These are phyloP conservation scores for Dryocosmus kuriphilus DNA, from an alignment of 2,888 invertebrate species.

Conservation along the genomic window DNA sequence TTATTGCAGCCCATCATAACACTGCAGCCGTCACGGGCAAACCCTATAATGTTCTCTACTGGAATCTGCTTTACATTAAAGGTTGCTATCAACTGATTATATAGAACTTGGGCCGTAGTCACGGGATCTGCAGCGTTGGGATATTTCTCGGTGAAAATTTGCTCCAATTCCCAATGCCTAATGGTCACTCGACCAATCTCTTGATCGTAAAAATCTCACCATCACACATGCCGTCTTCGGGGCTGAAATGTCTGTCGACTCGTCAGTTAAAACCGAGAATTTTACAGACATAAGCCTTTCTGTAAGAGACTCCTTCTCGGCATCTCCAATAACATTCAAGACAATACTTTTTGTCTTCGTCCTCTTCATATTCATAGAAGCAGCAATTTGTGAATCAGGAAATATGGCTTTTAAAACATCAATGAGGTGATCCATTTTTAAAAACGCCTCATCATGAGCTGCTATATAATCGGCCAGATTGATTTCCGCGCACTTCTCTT, in stretches of 20 bases:
- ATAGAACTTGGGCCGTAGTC: constrained; percentile 43
- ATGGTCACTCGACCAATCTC: constrained; percentile 42
- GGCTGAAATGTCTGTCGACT: constrained; percentile 50
- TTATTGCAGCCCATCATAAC: constrained; percentile 55
- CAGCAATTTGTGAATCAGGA: too few species aligned
- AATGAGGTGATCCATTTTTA: too few species aligned
- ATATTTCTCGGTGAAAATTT: constrained; percentile 39
- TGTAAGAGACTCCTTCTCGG: constrained; percentile 46
- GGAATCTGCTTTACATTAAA: constrained; percentile 43
- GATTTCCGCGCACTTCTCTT: constrained; percentile 39
- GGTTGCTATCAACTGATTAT: constrained; percentile 33
- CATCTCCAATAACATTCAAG: constrained; percentile 43
- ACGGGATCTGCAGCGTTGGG: constrained; percentile 30
- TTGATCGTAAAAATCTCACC: constrained; percentile 48
- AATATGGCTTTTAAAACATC: too few species aligned
- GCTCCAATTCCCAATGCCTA: constrained; percentile 48
- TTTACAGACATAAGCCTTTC: constrained; percentile 41
- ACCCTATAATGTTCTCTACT: constrained; percentile 49
- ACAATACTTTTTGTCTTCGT: constrained; percentile 15
- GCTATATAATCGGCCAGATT: constrained; percentile 42
- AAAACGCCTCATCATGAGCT: neutral
- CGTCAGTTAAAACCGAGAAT: constrained; percentile 49
- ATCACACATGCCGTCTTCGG: constrained; percentile 47
- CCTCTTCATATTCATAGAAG: too few species aligned
- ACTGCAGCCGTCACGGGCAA: constrained; percentile 52